Conservation (phyloP, 2,888 invertebrate genomes). For the Atherix ibis region DNA sequence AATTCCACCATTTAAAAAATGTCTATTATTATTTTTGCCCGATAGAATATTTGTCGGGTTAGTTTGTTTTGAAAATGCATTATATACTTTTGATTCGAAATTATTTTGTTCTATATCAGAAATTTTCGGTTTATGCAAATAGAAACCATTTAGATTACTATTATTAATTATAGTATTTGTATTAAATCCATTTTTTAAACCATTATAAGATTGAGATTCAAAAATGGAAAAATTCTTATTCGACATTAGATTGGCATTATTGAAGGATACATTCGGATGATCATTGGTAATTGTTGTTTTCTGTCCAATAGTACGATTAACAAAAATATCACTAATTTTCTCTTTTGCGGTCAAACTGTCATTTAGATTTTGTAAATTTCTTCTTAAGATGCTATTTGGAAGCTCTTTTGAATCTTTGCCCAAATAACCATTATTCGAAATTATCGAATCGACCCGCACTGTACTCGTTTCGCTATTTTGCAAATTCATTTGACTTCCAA, state of each 20-base stretch:
- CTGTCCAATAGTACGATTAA: slow-evolving; percentile 11
- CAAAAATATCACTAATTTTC: slow-evolving; percentile 15
- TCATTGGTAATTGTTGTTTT: slow-evolving; percentile 1
- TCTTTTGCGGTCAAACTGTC: slow-evolving; percentile 8
- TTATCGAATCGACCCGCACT: no score
- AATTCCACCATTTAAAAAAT: no score
- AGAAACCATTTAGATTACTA: slow-evolving; percentile 12
- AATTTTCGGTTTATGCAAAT: slow-evolving; percentile 12
- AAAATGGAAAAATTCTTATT: slow-evolving; percentile 11
- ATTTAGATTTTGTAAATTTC: slow-evolving; percentile 6
- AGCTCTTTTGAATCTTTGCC: slow-evolving; percentile 5
- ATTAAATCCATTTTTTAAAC: slow-evolving; percentile 5
- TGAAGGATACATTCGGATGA: slow-evolving; percentile 11
- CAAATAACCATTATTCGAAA: slow-evolving; percentile 1
- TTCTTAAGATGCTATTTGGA: slow-evolving; percentile 6
- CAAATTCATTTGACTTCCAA: background rate
- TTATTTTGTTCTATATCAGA: slow-evolving; percentile 3
- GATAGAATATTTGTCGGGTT: slow-evolving; percentile 5
- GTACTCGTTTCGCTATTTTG: slow-evolving; percentile 2
- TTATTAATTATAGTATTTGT: slow-evolving; percentile 6
- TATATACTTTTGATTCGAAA: slow-evolving; percentile 12
- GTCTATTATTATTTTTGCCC: no score
- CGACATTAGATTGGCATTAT: slow-evolving; percentile 5
- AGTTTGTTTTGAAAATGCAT: slow-evolving; percentile 13
- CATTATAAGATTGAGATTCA: slow-evolving; percentile 6